phyloP scores from a whole-genome alignment of 2,797 vertebrate species.

The Hemitrygon akajei region DNA sequence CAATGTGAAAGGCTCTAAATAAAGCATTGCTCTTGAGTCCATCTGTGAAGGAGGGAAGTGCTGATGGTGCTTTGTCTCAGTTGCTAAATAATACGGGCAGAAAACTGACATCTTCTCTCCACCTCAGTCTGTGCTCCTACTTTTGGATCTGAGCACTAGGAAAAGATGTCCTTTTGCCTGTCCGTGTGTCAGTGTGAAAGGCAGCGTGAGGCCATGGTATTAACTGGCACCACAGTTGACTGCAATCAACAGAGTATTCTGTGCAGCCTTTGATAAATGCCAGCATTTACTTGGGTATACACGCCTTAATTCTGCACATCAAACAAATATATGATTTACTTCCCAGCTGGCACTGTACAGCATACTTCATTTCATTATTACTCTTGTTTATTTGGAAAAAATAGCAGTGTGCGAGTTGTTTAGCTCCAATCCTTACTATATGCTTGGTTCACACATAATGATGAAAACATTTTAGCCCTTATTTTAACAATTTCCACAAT shows the following conservation, averaged over 20 bases:
- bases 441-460: not conserved
- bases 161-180: not conserved
- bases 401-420: not conserved
- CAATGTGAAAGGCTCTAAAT: not conserved
- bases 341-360: not conserved
- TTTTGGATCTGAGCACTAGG: not conserved
- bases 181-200: not conserved
- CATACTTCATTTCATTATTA: not conserved
- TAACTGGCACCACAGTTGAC: not conserved
- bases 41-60: not conserved
- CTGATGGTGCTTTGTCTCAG: not conserved
- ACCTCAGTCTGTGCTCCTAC: not conserved
- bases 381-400: not conserved
- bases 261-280: not conserved
- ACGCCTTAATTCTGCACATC: not conserved
- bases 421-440: not conserved
- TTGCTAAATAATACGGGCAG: not conserved
- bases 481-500: not conserved
- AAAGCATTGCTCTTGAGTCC: not conserved
- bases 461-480: not conserved
- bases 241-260: not conserved
- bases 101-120: not conserved
- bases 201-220: not conserved
- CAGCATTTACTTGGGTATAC: not conserved
- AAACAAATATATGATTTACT: not conserved